Percentiles rank a stretch among this genome's conserved stretches.
phyloP scores from a whole-genome alignment of 2,797 vertebrate genomes.

The Neoniphon sammara region DNA sequence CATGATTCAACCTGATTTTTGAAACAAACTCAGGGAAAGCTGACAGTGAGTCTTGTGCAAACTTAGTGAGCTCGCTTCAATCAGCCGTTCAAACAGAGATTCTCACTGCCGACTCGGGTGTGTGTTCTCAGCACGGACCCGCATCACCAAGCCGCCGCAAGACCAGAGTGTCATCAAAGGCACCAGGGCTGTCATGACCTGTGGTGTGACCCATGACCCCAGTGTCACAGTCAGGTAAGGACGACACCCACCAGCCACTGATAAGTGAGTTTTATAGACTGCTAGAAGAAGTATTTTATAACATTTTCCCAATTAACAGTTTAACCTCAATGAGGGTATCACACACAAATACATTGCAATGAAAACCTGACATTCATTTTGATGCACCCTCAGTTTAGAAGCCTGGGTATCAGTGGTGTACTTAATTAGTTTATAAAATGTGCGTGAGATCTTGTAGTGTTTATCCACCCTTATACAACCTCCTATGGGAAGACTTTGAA shows the following conservation, averaged over 20 bases:
- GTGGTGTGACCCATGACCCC: slow-evolving; percentile 93
- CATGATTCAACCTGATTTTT: slow-evolving; percentile 48
- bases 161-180: slow-evolving; percentile 99
- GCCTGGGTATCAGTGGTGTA: slow-evolving; percentile 32
- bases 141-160: slow-evolving; percentile 90
- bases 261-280: background rate
- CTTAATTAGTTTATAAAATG: slow-evolving; percentile 73
- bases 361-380: background rate
- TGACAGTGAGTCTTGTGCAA: slow-evolving; percentile 29
- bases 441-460: slow-evolving; percentile 53
- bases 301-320: too few species aligned
- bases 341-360: background rate
- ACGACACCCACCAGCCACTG: background rate
- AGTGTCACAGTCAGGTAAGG: slow-evolving; percentile 90
- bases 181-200: slow-evolving; percentile 94
- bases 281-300: too few species aligned
- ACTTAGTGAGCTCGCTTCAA: slow-evolving; percentile 27
- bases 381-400: slow-evolving; percentile 14
- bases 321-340: background rate
- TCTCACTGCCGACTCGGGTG: slow-evolving; percentile 46
- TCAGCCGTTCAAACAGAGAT: slow-evolving; percentile 48
- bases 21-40: slow-evolving; percentile 52
- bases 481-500: slow-evolving; percentile 69
- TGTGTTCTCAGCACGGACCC: slow-evolving; percentile 89
- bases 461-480: slow-evolving; percentile 63